Conservation (phyloP, 2,113 vertebrate species). For the Pithys albifrons region DNA sequence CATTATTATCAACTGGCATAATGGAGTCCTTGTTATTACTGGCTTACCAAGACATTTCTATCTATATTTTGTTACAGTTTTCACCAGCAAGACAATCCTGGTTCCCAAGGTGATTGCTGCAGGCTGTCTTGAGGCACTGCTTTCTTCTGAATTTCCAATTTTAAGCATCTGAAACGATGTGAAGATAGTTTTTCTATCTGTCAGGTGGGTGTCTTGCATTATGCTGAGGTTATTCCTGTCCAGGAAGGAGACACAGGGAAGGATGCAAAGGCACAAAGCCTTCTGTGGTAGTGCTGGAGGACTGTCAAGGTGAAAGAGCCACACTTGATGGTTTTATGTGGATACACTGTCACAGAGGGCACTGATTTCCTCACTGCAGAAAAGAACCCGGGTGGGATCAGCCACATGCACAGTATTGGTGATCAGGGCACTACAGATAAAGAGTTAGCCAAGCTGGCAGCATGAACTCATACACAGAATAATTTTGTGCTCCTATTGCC, state of each 20-base stretch:
- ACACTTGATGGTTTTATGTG: background rate
- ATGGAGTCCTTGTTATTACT: background rate
- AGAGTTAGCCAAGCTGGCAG: background rate
- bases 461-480: background rate
- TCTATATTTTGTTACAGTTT: background rate
- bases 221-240: background rate
- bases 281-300: fast-evolving
- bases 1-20: background rate
- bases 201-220: background rate
- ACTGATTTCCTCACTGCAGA: background rate
- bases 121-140: background rate
- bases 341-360: background rate
- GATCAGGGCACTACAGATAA: background rate
- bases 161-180: background rate
- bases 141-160: background rate
- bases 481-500: background rate
- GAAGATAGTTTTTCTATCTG: background rate
- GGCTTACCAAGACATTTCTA: background rate
- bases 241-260: background rate
- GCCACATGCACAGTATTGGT: background rate
- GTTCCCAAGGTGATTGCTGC: background rate
- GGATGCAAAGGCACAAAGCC: background rate
- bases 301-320: background rate
- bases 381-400: background rate
- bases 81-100: background rate